Evolutionary conservation across 1,140 invertebrate genomes (phyloP), one percentile per base, ranked within the genome.

Genomic region (Aphis gossypii): DNA sequence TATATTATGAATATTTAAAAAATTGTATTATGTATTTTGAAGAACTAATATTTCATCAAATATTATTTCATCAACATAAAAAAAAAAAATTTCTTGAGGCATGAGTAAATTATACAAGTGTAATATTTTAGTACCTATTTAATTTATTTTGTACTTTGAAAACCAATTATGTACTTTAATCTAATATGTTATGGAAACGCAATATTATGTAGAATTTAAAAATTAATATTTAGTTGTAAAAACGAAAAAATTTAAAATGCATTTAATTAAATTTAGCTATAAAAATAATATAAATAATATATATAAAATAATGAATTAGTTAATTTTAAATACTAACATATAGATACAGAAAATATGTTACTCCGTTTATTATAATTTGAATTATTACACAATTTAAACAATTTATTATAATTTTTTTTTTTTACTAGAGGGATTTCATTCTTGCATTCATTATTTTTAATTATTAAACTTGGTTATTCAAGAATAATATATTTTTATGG

Each of bases 361-460:
- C 60, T 18, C 14, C 30, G 18, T 76, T 76, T 76, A 76, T 83
- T 38, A 83, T 83, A 2, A 83, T 83, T 83, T 38, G 6, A 83
- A 83, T 83, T 83, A 83, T 83, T 83, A 8, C 76, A 38, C 35
- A 76, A 76, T 76, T 76, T 76, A 83, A 82, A 38, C 35, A 82
- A 82, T 82, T 83, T 83, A 38, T 83, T 83, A 38, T 83, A 20
- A n/a, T 60, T 60, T 5, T 35, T 35, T 35, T 76, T 87, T 87
- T 87, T 87, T 87, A 8, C 18, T 6, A 84, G 23, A 84, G 38
- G 18, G 30, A n/a, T 6, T 87, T 87, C 23, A n/a, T 84, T 44
- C 38, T 48, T 48, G 14, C 46, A 87, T 87, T 87, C 30, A 87
- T 87, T 87, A 48, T 48, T 87, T 87, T 87, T 87, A 87, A 87